Evolutionary conservation across 1,140 invertebrate genomes (phyloP).

Genomic region (Drosophila carrolli): DNA sequence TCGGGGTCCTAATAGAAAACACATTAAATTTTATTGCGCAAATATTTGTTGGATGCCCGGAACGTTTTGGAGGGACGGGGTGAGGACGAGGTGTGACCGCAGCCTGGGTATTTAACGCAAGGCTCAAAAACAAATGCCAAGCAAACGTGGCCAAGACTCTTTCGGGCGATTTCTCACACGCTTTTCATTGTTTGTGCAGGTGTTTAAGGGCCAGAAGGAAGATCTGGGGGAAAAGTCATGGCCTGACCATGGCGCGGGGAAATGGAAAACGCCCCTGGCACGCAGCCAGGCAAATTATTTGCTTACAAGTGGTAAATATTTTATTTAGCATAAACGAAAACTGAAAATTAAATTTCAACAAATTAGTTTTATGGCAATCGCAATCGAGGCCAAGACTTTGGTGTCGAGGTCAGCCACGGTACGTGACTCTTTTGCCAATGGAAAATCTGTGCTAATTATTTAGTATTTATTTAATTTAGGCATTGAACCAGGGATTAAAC

Average conservation of each 20-base stretch:
- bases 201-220: constrained; percentile 61
- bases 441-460: constrained; percentile 36
- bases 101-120: constrained; percentile 71
- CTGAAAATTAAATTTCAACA: constrained; percentile 76
- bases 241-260: neutral
- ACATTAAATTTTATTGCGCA: constrained; percentile 80
- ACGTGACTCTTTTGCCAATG: constrained; percentile 51
- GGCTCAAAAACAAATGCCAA: constrained; percentile 70
- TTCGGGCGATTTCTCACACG: constrained; percentile 33
- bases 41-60: constrained; percentile 62
- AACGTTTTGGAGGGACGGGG: neutral
- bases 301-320: constrained; percentile 82
- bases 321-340: constrained; percentile 58
- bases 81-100: constrained; percentile 65
- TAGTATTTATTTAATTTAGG: constrained; percentile 37
- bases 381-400: constrained; percentile 19
- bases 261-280: constrained; percentile 12
- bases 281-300: constrained; percentile 70
- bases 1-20: constrained; percentile 57
- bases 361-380: constrained; percentile 75
- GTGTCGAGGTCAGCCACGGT: constrained; percentile 27
- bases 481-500: constrained; percentile 9
- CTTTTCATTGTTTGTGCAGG: constrained; percentile 64
- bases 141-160: constrained; percentile 54
- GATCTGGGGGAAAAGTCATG: constrained; percentile 1